Evolutionary conservation across 2,113 vertebrate species (phyloP).

Genomic region (Centropus bengalensis): DNA sequence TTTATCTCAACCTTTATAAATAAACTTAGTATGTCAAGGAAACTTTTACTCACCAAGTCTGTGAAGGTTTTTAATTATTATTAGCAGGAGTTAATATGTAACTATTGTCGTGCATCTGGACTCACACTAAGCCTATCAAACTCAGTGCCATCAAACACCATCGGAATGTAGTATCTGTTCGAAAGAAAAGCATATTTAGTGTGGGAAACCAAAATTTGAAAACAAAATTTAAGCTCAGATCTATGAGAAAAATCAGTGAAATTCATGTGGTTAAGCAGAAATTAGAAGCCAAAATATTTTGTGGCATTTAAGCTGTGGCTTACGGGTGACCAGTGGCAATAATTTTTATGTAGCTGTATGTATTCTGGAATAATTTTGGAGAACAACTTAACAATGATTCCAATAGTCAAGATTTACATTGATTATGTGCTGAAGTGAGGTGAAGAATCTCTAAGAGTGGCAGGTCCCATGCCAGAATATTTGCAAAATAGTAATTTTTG

Average conservation of each 20-base stretch:
- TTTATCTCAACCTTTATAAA: not conserved
- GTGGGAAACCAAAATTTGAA: not conserved
- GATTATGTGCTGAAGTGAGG: not conserved
- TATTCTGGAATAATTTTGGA: not conserved
- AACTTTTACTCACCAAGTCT: not conserved
- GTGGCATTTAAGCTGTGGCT: not conserved
- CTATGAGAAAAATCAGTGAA: not conserved
- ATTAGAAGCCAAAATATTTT: not conserved
- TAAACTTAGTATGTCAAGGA: not conserved
- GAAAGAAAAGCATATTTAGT: not conserved
- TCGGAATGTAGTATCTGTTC: not conserved
- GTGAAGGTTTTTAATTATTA: not conserved
- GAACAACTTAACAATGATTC: not conserved
- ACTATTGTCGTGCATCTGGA: not conserved
- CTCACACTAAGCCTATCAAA: not conserved
- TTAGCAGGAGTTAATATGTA: not conserved
- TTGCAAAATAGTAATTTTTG: not conserved
- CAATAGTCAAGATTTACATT: not conserved
- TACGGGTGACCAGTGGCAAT: not conserved
- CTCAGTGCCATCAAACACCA: not conserved
- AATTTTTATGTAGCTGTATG: not conserved
- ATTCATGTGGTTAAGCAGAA: not conserved
- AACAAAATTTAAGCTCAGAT: not conserved
- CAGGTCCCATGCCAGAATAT: not conserved
- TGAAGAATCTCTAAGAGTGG: not conserved